Evolutionary conservation across 1,140 invertebrate species (phyloP), one percentile per base, ranked within the genome.

Genomic region (Conopomorpha cramerella): DNA sequence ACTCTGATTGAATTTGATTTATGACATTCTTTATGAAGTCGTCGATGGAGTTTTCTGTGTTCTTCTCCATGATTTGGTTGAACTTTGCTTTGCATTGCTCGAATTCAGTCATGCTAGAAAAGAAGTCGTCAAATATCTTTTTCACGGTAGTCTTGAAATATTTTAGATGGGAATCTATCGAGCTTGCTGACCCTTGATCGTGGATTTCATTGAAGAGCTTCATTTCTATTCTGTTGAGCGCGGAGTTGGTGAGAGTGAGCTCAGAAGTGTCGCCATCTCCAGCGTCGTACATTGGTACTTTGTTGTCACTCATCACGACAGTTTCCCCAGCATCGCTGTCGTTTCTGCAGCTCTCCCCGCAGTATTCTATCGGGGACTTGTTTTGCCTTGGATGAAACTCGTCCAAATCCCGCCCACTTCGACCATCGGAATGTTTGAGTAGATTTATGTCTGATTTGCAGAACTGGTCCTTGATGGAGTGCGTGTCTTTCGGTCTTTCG

Each of bases 41-140:
- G 40, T 66, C 60, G 60, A 68, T 55, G 1, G 55, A 47, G 8
- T 66, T 55, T 1, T 48, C 46, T 19, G 51, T 49, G 30, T 48
- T 63, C 29, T 59, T 68, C 3, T 46, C 19, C 16, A 71, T 29
- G 28, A 68, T 67, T 11, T 62, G 51, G 13, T 68, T 37, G 36
- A 60, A 71, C 38, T 53, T 62, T 25, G 54, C 38, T 35, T 67
- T 73, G 17, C 65, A 73, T 3, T 49, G 11, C 35, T 73, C 68
- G 40, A 63, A 68, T 29, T 73, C 68, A n/a, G 46, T 42, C 58
- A 71, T 59, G 12, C 42, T 62, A 0, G 39, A 33, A 16, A 68
- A 54, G 36, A 68, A 71, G 14, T 57, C 68, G 16, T 65, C 55
- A 8, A 71, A 71, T 28, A 73, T 67, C 33, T 65, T 46, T 43